Conservation (phyloP, 1,140 invertebrate genomes). For the Zaprionus camerounensis region DNA sequence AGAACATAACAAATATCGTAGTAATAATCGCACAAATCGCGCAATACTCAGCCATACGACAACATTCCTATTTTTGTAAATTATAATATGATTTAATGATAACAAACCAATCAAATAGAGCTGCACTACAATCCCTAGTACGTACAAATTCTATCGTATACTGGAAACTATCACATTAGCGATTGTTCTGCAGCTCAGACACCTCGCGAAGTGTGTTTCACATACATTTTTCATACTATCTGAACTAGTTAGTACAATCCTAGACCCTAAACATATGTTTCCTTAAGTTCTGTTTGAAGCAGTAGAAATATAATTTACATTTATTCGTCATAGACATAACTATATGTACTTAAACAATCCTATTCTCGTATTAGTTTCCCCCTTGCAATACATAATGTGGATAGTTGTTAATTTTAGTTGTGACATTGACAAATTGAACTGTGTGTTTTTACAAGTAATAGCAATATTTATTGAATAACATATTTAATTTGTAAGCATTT, state of each 20-base stretch:
- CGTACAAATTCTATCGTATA: not conserved
- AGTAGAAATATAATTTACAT: not conserved
- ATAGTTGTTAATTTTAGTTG: conserved; percentile 50
- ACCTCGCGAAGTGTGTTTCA: not conserved
- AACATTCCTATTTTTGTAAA: conserved; percentile 70
- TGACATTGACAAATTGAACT: conserved; percentile 38
- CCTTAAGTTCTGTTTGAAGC: not conserved
- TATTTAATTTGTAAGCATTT: conserved; percentile 70
- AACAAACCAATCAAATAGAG: not conserved
- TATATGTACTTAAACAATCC: conserved; percentile 24
- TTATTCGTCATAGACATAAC: not conserved
- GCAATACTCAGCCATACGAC: conserved; percentile 35
- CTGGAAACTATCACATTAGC: not conserved
- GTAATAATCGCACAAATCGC: conserved; percentile 36
- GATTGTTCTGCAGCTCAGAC: not conserved
- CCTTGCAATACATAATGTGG: conserved; percentile 32
- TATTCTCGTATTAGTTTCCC: conserved; percentile 27
- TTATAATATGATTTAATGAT: conserved; percentile 14
- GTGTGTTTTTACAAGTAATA: conserved; percentile 58
- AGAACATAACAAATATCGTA: conserved; percentile 6
- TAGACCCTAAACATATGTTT: not conserved
- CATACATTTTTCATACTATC: not conserved
- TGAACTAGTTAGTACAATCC: not conserved
- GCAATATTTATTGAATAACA: conserved; percentile 64
- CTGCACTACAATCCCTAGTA: not conserved